Evolutionary conservation across 2,797 vertebrate genomes (phyloP).

Genomic region (Carduelis carduelis): DNA sequence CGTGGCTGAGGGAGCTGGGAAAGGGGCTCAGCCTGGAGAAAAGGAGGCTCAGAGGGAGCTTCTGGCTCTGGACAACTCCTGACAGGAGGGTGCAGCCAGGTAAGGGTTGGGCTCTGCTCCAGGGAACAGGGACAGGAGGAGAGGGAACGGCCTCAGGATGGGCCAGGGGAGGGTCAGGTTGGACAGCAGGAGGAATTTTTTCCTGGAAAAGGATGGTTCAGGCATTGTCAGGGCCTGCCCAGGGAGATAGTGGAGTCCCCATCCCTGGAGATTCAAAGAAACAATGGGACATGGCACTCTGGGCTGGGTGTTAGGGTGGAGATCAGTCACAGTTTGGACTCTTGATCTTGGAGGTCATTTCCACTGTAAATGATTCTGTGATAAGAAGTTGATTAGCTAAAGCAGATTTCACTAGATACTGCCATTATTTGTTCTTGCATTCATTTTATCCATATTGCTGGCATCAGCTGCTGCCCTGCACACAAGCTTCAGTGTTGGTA

Average conservation of each 20-base stretch:
- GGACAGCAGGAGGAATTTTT: neutral
- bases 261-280: neutral
- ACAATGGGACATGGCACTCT: neutral
- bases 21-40: neutral
- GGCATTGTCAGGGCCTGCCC: neutral
- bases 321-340: rapidly evolving
- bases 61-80: rapidly evolving
- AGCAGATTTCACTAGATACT: neutral
- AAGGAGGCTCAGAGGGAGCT: neutral
- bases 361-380: neutral
- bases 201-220: neutral
- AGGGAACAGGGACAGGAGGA: no score
- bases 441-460: neutral
- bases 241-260: neutral
- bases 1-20: neutral
- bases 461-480: neutral
- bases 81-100: rapidly evolving
- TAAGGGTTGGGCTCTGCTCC: neutral
- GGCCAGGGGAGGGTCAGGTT: neutral
- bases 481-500: neutral
- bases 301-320: neutral
- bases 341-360: neutral
- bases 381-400: neutral
- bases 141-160: neutral
- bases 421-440: neutral